Conservation (phyloP, 2,797 vertebrate genomes). For the Ispidina lecontei region DNA sequence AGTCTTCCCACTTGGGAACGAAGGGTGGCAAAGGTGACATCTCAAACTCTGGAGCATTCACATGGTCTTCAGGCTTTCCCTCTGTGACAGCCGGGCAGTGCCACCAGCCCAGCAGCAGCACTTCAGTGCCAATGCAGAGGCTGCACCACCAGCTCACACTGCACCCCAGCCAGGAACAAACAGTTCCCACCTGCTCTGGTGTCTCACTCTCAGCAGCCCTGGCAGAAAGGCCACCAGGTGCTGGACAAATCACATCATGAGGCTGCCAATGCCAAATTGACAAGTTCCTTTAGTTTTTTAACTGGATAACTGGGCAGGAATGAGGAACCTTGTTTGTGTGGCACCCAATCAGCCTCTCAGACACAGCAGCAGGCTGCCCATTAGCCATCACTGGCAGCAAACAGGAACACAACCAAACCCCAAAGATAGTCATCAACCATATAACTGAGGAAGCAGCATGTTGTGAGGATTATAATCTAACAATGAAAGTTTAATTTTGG, state of each 20-base stretch:
- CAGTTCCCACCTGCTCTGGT: background rate
- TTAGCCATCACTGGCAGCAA: background rate
- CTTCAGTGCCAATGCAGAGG: background rate
- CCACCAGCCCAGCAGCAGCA: background rate
- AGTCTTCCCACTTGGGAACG: background rate
- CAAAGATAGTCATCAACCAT: background rate
- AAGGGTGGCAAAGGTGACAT: background rate
- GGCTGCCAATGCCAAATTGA: background rate
- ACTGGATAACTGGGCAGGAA: background rate
- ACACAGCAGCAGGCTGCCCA: background rate
- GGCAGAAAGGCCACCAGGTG: background rate
- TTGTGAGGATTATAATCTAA: background rate
- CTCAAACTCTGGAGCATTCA: background rate
- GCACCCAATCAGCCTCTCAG: background rate
- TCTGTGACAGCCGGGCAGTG: background rate
- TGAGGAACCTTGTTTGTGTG: background rate
- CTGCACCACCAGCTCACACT: background rate
- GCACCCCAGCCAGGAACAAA: accelerated
- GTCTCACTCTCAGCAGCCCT: background rate
- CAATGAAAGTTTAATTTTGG: background rate
- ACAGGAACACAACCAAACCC: background rate
- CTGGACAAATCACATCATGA: background rate
- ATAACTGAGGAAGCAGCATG: background rate
- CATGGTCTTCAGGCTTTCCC: background rate
- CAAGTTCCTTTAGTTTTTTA: background rate